Conservation (phyloP, 2,888 invertebrate genomes). For the Coelinius sp. region DNA sequence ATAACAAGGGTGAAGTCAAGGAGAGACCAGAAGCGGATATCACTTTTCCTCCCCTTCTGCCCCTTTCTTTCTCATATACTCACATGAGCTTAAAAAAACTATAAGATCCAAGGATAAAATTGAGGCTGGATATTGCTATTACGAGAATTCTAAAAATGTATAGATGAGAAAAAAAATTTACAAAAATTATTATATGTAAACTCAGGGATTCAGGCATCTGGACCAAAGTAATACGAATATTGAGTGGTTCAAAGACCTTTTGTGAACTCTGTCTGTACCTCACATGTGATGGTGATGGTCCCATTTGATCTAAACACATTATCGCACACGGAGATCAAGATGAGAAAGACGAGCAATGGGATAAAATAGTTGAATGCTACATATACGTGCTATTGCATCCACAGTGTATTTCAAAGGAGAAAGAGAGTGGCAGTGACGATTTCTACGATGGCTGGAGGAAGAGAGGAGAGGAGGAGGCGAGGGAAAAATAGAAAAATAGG, state of each 20-base stretch:
- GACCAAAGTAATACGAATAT: not conserved
- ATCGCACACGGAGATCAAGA: conserved; percentile 6
- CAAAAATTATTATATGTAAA: not conserved
- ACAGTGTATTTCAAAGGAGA: not conserved
- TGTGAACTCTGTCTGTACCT: not conserved
- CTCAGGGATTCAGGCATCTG: not conserved
- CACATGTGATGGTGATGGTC: conserved; percentile 15
- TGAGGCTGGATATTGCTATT: conserved; percentile 35
- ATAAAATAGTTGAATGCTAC: conserved; percentile 8
- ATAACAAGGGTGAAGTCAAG: conserved; percentile 30
- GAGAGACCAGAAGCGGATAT: conserved; percentile 28
- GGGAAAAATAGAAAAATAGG: conserved; percentile 25
- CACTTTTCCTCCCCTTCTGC: not conserved
- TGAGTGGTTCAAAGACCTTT: conserved; percentile 2
- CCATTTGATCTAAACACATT: conserved; percentile 4
- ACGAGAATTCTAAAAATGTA: conserved; percentile 26
- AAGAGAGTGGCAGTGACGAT: conserved; percentile 19
- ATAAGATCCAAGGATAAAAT: conserved; percentile 32
- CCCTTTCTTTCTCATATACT: conserved; percentile 39
- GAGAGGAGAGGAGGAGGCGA: no score
- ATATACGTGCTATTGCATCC: not conserved
- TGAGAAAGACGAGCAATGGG: not conserved
- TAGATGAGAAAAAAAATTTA: not conserved
- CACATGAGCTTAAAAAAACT: not conserved
- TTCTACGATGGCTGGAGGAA: not conserved